These are phyloP conservation scores for Sphaeridia pumilis DNA, from an alignment of 2,888 invertebrate species.

Conservation along the genomic window DNA sequence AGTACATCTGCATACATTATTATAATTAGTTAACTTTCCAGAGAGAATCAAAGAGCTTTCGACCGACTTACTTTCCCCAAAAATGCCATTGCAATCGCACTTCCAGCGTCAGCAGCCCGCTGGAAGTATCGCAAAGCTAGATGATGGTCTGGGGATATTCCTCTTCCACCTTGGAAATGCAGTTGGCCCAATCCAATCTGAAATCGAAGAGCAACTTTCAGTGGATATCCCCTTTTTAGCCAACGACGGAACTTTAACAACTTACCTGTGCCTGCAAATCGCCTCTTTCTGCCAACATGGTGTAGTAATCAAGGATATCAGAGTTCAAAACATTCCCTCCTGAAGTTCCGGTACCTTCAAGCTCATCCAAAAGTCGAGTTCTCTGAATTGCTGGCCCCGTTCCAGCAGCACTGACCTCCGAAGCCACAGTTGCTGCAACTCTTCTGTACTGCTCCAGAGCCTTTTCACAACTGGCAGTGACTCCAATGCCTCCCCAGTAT, in stretches of 20 bases:
- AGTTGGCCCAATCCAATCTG: slow-evolving; percentile 90
- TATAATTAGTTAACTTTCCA: not conserved
- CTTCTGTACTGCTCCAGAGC: slow-evolving; percentile 48
- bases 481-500: slow-evolving; percentile 81
- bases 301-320: slow-evolving; percentile 87
- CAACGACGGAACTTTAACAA: no score
- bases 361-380: slow-evolving; percentile 79
- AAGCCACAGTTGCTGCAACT: slow-evolving; percentile 54
- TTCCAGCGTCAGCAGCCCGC: slow-evolving; percentile 89
- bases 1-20: slow-evolving; percentile 59
- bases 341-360: slow-evolving; percentile 59
- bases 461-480: slow-evolving; percentile 77
- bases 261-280: slow-evolving; percentile 84
- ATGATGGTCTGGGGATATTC: slow-evolving; percentile 82
- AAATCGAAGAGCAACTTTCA: no score
- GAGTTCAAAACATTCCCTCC: slow-evolving; percentile 45
- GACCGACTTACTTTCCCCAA: slow-evolving; percentile 73
- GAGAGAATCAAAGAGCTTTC: no score
- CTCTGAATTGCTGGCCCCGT: slow-evolving; percentile 74
- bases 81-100: slow-evolving; percentile 91
- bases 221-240: no score
- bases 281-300: slow-evolving; percentile 93
- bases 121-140: slow-evolving; percentile 79
- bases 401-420: slow-evolving; percentile 72
- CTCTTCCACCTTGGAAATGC: slow-evolving; percentile 94